Evolutionary conservation across 2,113 vertebrate species (phyloP).

Genomic region (Alethe diademata): DNA sequence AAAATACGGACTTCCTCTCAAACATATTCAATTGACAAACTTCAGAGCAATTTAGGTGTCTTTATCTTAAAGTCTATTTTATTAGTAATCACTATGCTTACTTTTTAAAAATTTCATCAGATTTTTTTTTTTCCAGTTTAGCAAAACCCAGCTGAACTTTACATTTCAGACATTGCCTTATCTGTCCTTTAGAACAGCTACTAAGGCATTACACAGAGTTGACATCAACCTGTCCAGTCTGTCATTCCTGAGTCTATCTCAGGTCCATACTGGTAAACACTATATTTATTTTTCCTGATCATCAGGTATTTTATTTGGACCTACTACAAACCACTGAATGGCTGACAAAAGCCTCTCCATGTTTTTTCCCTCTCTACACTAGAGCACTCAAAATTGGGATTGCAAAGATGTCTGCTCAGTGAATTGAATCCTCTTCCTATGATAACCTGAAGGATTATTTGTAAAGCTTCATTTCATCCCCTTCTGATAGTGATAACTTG

Average conservation of each 20-base stretch:
- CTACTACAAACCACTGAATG: not conserved
- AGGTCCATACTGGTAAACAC: not conserved
- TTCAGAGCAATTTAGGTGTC: not conserved
- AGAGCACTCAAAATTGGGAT: not conserved
- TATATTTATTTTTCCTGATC: not conserved
- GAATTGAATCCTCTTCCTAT: not conserved
- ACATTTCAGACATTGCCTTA: not conserved
- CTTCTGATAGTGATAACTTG: not conserved
- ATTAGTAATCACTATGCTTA: not conserved
- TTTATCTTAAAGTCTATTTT: not conserved
- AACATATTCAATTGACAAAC: not conserved
- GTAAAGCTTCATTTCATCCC: conserved; percentile 1
- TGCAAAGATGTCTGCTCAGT: not conserved
- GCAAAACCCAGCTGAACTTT: not conserved
- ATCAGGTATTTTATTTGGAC: not conserved
- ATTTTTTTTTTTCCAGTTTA: not conserved
- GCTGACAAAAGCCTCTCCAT: not conserved
- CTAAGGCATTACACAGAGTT: not conserved
- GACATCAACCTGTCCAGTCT: not conserved
- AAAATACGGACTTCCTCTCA: not conserved
- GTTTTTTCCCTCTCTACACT: not conserved
- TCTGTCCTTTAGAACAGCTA: not conserved
- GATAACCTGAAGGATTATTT: not conserved
- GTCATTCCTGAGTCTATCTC: not conserved
- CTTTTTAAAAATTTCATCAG: not conserved